Conservation (phyloP, 2,113 vertebrate species). For the Malurus melanocephalus region DNA sequence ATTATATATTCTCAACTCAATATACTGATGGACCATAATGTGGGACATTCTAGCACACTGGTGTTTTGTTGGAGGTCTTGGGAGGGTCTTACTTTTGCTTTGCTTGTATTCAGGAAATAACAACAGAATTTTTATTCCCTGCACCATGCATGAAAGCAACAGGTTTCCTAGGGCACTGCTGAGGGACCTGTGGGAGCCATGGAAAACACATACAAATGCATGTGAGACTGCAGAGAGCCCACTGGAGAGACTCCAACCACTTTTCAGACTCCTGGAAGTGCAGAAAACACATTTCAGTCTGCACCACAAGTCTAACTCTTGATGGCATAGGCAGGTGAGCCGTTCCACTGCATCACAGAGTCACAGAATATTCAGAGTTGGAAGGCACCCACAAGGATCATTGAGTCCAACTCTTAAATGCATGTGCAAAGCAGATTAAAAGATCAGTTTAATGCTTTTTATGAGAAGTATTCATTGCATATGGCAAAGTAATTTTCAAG, state of each 20-base stretch:
- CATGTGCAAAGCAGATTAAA: constrained; percentile 45
- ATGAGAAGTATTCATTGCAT: constrained; percentile 8
- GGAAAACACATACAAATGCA: background rate
- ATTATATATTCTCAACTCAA: background rate
- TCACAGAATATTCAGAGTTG: background rate
- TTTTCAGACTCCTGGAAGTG: background rate
- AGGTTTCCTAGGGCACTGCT: background rate
- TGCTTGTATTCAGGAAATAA: background rate
- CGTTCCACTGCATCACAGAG: background rate
- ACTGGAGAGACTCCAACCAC: background rate
- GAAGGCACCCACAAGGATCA: background rate
- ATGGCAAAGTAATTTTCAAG: constrained; percentile 35
- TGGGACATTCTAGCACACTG: background rate
- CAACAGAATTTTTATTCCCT: background rate
- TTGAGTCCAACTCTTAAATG: fast-evolving
- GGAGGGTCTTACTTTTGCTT: too few species aligned
- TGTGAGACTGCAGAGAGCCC: background rate
- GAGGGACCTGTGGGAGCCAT: background rate
- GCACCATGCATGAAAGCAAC: background rate
- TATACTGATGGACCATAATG: fast-evolving
- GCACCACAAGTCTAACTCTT: background rate
- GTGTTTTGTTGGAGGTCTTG: background rate
- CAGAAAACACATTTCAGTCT: background rate
- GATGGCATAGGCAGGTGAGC: constrained; percentile 18
- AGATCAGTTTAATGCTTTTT: constrained; percentile 27